Percentiles rank a stretch among this genome's conserved stretches.
These are phyloP conservation scores for Augiades crinisus DNA, from an alignment of 2,888 invertebrate genomes.

Conservation along the genomic window DNA sequence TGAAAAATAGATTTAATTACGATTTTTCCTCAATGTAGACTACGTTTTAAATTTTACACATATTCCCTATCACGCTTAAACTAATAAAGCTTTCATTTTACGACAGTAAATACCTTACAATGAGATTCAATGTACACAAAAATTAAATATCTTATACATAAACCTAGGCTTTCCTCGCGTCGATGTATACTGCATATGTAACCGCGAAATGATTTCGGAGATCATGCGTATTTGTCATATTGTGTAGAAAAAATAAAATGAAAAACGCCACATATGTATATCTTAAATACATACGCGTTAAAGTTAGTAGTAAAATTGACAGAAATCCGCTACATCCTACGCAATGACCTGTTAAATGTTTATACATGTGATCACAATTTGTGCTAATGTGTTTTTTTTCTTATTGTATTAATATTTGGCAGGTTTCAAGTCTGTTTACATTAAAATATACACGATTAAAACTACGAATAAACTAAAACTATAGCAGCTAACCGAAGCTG, in stretches of 20 bases:
- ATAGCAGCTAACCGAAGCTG: slow-evolving; percentile 11
- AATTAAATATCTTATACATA: background rate
- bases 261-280: background rate
- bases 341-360: slow-evolving; percentile 1
- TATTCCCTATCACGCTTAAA: slow-evolving; percentile 49
- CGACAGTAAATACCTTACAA: slow-evolving; percentile 53
- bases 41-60: too few species aligned
- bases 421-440: slow-evolving; percentile 58
- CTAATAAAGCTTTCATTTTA: slow-evolving; percentile 76
- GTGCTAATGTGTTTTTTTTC: slow-evolving; percentile 42
- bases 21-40: too few species aligned
- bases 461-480: slow-evolving; percentile 9
- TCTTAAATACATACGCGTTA: too few species aligned
- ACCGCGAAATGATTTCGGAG: slow-evolving; percentile 2
- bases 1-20: too few species aligned
- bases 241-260: background rate
- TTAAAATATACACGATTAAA: slow-evolving; percentile 29
- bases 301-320: slow-evolving; percentile 13
- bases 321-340: slow-evolving; percentile 19
- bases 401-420: slow-evolving; percentile 65
- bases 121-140: slow-evolving; percentile 45
- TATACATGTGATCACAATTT: slow-evolving; percentile 20
- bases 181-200: background rate
- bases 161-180: background rate
- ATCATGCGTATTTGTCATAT: slow-evolving; percentile 9